Evolutionary conservation across 1,140 invertebrate species (phyloP).

Genomic region (Brevipalpus yothersi): DNA sequence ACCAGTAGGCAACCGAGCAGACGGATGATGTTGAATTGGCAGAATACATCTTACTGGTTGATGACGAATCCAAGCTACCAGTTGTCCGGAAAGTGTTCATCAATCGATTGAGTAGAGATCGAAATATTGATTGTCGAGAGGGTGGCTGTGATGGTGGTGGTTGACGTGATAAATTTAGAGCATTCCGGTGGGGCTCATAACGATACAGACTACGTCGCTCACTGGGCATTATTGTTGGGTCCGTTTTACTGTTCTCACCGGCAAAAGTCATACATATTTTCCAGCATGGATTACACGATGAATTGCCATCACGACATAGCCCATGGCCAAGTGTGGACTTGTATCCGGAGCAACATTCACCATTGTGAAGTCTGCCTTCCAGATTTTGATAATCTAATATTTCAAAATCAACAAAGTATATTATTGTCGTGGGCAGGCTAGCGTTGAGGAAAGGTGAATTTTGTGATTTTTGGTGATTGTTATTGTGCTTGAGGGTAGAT

Average conservation of each 20-base stretch:
- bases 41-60: not conserved
- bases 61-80: not conserved
- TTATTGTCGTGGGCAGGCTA: not conserved
- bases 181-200: not conserved
- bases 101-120: not conserved
- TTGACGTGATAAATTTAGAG: not conserved
- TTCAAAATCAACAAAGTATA: conserved; percentile 6
- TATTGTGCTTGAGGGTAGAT: no score
- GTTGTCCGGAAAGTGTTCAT: not conserved
- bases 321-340: conserved; percentile 1
- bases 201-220: not conserved
- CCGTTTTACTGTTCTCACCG: not conserved
- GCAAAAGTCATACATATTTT: conserved; percentile 4
- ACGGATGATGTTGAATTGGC: not conserved
- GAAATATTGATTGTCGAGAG: not conserved
- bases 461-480: no score
- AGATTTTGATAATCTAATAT: conserved; percentile 4
- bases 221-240: not conserved
- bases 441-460: no score
- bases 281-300: conserved; percentile 7
- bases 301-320: conserved; percentile 6
- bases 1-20: conserved; percentile 8
- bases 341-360: conserved; percentile 5
- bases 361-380: conserved; percentile 5
- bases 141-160: not conserved